Evolutionary conservation across 2,797 vertebrate genomes (phyloP).

Genomic region (Neostethus bicornis): DNA sequence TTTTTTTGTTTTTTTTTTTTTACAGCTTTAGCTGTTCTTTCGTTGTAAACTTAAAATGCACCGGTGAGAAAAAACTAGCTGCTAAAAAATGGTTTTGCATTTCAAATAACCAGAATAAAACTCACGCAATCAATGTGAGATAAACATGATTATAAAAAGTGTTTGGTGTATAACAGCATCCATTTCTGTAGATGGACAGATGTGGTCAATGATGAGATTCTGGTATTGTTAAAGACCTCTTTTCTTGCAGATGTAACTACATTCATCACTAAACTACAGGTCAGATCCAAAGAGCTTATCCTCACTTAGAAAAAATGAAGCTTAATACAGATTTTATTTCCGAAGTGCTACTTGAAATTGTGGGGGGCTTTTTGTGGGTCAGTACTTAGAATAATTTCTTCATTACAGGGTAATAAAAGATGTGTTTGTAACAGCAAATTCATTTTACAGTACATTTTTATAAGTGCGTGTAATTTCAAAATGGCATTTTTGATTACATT

Average conservation of each 20-base stretch:
- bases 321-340: conserved; percentile 18
- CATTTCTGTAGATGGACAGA: conserved; percentile 42
- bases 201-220: conserved; percentile 26
- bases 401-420: conserved; percentile 23
- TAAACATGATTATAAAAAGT: conserved; percentile 66
- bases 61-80: conserved; percentile 40
- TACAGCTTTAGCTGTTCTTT: conserved; percentile 57
- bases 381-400: conserved; percentile 51
- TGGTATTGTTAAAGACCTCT: conserved; percentile 34
- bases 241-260: conserved; percentile 51
- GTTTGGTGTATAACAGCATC: conserved; percentile 64
- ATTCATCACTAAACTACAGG: conserved; percentile 60
- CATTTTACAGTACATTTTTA: conserved; percentile 73
- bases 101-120: conserved; percentile 54
- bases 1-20: neutral
- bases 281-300: conserved; percentile 40
- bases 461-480: conserved; percentile 53
- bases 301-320: conserved; percentile 24
- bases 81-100: conserved; percentile 37
- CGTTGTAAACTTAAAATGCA: conserved; percentile 53
- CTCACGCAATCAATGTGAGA: conserved; percentile 55
- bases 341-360: conserved; percentile 53
- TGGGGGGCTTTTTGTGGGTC: conserved; percentile 24
- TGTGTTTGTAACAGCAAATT: conserved; percentile 63
- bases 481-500: conserved; percentile 35